Evolutionary conservation across 1,140 invertebrate species (phyloP), one percentile per base, ranked within the genome.

Genomic region (Drosophila pseudoobscura): DNA sequence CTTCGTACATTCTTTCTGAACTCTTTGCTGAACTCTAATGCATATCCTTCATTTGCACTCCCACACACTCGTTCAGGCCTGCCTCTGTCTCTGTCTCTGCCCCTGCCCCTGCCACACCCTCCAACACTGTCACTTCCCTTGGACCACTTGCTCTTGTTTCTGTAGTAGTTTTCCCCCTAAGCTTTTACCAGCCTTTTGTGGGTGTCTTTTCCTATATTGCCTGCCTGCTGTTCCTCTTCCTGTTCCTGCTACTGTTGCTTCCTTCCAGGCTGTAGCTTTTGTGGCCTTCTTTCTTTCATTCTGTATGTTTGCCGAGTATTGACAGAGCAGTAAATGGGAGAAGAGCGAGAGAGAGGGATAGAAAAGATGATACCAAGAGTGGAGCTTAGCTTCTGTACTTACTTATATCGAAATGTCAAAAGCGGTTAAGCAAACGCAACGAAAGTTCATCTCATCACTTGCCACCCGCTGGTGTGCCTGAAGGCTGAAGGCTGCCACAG

Each of bases 131-230:
- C 49, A 59, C 52, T 57, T 78, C 20, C 43, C 9, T 20, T 9
- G n/a, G 8, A 62, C 29, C 15, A 26, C 49, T 57, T 50, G 41
- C 11, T 57, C 41, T 45, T 60, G 24, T 75, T 64, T 15, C 41
- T 45, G 55, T 44, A 29, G 13, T 46, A 69, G 31, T 49, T 63
- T 35, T 63, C 55, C 44, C 55, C 44, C 66, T 60, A 78, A 82
- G 78, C 79, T 78, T 82, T 78, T 75, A 75, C 76, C 78, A 49
- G 60, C 31, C 69, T 78, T 74, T 74, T 78, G 79, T 66, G 46
- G 44, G 60, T 26, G 49, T 57, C 3, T 54, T 61, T 54, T 70
- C 35, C 47, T 49, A 44, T 60, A 60, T 46, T 57, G 75, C 75
- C 59, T 55, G 45, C 49, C 44, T 54, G 55, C 39, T 22, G 31